phyloP scores from a whole-genome alignment of 2,113 vertebrate genomes.

The Sminthopsis crassicaudata region DNA sequence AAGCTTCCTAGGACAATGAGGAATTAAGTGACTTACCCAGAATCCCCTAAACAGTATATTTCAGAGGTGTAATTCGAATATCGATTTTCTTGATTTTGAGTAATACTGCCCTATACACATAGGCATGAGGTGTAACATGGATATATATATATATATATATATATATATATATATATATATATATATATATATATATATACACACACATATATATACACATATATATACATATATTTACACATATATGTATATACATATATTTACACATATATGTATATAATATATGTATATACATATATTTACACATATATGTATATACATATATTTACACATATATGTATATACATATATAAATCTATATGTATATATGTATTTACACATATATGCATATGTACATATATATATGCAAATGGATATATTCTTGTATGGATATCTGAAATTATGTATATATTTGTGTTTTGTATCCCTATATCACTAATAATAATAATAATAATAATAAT shows the following conservation, averaged over 20 bases:
- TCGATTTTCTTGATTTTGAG: not conserved
- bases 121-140: not conserved
- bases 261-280: not conserved
- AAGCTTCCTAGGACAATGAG: not conserved
- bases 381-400: fast-evolving
- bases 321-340: not conserved
- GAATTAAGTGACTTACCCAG: not conserved
- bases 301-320: fast-evolving
- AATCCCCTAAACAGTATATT: not conserved
- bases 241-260: too few relatives aligned
- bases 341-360: not conserved
- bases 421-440: not conserved
- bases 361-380: not conserved
- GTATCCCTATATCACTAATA: not conserved
- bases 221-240: not conserved
- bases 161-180: not conserved
- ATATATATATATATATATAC: not conserved
- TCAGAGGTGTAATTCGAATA: not conserved
- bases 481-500: not conserved
- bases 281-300: not conserved
- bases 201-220: too few relatives aligned
- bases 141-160: not conserved
- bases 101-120: not conserved
- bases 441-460: not conserved
- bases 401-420: not conserved